Evolutionary conservation across 2,888 invertebrate species (phyloP).

Genomic region (Mechanitis messenoides): DNA sequence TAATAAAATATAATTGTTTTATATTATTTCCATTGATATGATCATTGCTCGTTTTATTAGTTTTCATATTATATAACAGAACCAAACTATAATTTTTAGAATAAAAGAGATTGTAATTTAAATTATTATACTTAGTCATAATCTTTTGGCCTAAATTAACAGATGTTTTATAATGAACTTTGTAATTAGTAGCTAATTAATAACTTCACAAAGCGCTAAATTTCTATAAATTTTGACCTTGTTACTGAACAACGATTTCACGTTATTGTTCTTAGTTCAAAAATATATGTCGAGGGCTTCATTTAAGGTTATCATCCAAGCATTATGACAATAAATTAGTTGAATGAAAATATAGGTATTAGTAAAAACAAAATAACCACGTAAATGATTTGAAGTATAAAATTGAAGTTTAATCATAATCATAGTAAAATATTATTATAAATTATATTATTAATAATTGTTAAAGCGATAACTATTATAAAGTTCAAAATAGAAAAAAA

Average conservation of each 20-base stretch:
- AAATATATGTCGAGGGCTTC: slow-evolving; percentile 75
- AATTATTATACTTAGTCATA: no score
- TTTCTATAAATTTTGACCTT: slow-evolving; percentile 59
- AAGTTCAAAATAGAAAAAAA: no score
- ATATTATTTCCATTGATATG: not conserved
- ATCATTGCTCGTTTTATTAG: not conserved
- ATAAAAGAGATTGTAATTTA: not conserved
- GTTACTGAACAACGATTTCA: slow-evolving; percentile 68
- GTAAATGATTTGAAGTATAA: not conserved
- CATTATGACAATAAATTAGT: slow-evolving; percentile 17
- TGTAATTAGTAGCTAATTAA: slow-evolving; percentile 20
- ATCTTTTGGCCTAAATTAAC: no score
- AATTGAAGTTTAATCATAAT: no score
- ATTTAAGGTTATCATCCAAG: slow-evolving; percentile 56
- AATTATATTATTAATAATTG: no score
- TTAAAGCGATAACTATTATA: no score
- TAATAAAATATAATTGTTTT: slow-evolving; percentile 2
- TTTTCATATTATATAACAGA: not conserved
- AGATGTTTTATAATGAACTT: not conserved
- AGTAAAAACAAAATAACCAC: no score
- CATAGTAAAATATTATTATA: no score
- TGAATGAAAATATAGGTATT: not conserved
- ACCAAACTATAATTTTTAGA: not conserved
- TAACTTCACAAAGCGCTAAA: slow-evolving; percentile 52
- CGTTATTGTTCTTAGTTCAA: slow-evolving; percentile 67